phyloP scores from a whole-genome alignment of 2,888 invertebrate genomes.

The Epistrophe eligans region DNA sequence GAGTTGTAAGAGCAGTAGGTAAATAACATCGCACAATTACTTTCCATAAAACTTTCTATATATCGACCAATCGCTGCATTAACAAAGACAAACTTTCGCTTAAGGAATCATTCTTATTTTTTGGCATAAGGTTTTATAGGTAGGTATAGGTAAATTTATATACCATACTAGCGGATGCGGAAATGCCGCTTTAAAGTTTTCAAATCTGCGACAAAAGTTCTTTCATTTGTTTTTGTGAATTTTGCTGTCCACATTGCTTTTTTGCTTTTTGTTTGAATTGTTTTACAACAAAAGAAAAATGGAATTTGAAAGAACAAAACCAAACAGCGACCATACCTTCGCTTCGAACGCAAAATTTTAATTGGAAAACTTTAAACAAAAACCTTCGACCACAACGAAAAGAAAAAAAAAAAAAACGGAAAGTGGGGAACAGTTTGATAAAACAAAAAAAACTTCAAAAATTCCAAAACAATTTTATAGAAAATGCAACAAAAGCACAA shows the following conservation, averaged over 20 bases:
- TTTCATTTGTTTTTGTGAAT: constrained; percentile 16
- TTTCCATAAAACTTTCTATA: constrained; percentile 10
- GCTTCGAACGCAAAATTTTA: constrained; percentile 55
- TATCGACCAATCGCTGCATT: constrained; percentile 10
- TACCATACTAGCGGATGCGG: neutral
- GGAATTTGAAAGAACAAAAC: constrained; percentile 21
- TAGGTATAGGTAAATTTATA: neutral
- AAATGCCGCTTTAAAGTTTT: constrained; percentile 34
- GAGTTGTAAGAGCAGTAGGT: neutral
- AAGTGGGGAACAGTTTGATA: neutral
- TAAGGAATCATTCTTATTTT: neutral
- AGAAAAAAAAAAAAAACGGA: constrained; percentile 30
- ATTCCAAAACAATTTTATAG: constrained; percentile 43
- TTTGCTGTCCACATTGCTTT: constrained; percentile 9
- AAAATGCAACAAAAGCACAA: constrained; percentile 54
- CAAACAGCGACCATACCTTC: constrained; percentile 25
- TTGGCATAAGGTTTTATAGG: neutral
- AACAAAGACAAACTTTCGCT: constrained; percentile 24
- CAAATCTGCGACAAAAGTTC: constrained; percentile 37
- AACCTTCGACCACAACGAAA: constrained; percentile 55
- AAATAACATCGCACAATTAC: neutral
- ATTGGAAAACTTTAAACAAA: constrained; percentile 71
- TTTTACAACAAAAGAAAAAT: constrained; percentile 13
- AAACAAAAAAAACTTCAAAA: constrained; percentile 30
- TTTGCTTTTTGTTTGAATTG: constrained; percentile 2